Evolutionary conservation across 2,113 vertebrate species (phyloP).

Genomic region (Pedionomus torquatus): DNA sequence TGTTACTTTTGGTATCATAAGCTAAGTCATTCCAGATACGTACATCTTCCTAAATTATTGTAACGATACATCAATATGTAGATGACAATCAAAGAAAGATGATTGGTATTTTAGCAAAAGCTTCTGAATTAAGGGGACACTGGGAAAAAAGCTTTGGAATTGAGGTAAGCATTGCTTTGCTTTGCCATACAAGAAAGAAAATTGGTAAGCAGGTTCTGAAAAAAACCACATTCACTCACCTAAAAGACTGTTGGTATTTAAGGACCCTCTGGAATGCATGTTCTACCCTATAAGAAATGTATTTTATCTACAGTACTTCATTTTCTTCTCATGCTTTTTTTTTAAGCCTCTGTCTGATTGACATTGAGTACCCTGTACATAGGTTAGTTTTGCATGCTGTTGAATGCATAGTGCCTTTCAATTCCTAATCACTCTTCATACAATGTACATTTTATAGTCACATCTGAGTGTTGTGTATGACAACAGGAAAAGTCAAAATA

Average conservation of each 20-base stretch:
- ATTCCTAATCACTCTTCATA: not conserved
- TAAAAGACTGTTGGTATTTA: not conserved
- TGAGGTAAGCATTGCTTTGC: not conserved
- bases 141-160: not conserved
- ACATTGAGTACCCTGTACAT: not conserved
- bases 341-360: not conserved
- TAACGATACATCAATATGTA: not conserved
- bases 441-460: not conserved
- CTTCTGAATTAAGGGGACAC: not conserved
- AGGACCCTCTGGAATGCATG: not conserved
- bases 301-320: not conserved
- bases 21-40: not conserved
- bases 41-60: not conserved
- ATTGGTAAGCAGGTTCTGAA: not conserved
- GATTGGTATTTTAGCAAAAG: not conserved
- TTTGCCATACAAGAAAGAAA: not conserved
- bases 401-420: not conserved
- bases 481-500: conserved; percentile 20
- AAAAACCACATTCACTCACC: not conserved
- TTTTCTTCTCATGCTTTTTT: not conserved
- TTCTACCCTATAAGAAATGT: not conserved
- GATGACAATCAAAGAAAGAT: not conserved
- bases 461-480: not conserved
- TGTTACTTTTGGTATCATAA: not conserved
- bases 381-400: not conserved